These are phyloP conservation scores for Nanger granti DNA, from an alignment of 2,113 vertebrate species.

Conservation along the genomic window DNA sequence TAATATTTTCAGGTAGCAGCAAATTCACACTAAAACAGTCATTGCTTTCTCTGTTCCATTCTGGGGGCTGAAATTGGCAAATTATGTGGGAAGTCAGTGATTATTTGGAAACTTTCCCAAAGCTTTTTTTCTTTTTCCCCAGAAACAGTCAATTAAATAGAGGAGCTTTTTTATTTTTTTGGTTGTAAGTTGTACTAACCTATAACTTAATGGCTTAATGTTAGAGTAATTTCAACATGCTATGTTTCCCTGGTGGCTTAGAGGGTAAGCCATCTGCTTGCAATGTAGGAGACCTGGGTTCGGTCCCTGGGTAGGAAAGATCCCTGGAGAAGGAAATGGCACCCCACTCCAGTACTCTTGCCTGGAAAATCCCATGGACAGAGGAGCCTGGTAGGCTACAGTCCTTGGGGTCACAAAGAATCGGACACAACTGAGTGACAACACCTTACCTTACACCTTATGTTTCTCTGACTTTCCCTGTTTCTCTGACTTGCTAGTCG, in stretches of 20 bases:
- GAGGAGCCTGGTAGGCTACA: too few species aligned
- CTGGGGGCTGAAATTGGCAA: background rate
- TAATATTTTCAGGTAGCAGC: background rate
- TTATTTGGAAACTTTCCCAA: slow-evolving; percentile 27
- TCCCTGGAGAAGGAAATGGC: too few species aligned
- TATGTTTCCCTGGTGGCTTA: background rate
- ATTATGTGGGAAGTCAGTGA: background rate
- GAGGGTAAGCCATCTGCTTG: too few species aligned
- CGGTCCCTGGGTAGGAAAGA: too few species aligned
- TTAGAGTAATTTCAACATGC: background rate
- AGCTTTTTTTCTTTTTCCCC: background rate
- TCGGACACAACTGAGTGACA: too few species aligned
- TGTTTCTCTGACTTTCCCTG: background rate
- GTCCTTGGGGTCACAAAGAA: too few species aligned
- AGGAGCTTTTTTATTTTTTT: background rate
- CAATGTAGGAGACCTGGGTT: too few species aligned
- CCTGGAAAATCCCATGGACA: too few species aligned
- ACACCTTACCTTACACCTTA: background rate
- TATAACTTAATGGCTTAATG: background rate
- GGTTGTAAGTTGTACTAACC: slow-evolving; percentile 20
- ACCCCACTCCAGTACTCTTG: too few species aligned
- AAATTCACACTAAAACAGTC: background rate
- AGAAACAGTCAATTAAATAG: background rate
- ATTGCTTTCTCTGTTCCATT: background rate
- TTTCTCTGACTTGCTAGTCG: background rate